Conservation (phyloP, 2,113 vertebrate species). For the Uria aalge region DNA sequence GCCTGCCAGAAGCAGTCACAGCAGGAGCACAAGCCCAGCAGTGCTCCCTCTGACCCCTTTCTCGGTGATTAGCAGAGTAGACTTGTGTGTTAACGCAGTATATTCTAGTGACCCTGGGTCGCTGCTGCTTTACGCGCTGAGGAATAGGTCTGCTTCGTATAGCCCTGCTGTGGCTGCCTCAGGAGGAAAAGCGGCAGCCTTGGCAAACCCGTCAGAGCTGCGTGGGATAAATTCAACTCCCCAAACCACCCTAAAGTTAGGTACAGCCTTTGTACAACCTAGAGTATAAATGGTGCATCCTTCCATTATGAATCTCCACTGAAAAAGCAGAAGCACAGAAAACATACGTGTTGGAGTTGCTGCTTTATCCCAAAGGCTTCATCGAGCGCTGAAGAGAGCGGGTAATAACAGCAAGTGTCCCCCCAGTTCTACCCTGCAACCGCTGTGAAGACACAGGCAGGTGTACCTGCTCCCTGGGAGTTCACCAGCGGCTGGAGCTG, state of each 20-base stretch:
- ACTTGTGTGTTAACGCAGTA: not conserved
- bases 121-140: not conserved
- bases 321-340: not conserved
- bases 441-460: fast-evolving
- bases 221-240: fast-evolving
- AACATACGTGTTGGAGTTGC: fast-evolving
- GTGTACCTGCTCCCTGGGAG: not conserved
- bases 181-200: not conserved
- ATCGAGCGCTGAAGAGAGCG: not conserved
- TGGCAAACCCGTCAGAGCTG: not conserved
- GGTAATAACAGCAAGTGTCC: no score
- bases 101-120: fast-evolving
- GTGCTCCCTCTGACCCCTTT: not conserved
- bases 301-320: not conserved
- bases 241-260: no score
- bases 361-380: not conserved
- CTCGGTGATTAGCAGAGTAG: no score
- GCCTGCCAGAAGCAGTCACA: no score
- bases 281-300: fast-evolving
- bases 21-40: fast-evolving
- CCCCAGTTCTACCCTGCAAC: not conserved
- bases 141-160: not conserved
- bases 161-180: no score
- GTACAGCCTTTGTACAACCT: no score
- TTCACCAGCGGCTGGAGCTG: not conserved